Conservation (phyloP, 2,113 vertebrate species). For the Sebastes schlegelii region DNA sequence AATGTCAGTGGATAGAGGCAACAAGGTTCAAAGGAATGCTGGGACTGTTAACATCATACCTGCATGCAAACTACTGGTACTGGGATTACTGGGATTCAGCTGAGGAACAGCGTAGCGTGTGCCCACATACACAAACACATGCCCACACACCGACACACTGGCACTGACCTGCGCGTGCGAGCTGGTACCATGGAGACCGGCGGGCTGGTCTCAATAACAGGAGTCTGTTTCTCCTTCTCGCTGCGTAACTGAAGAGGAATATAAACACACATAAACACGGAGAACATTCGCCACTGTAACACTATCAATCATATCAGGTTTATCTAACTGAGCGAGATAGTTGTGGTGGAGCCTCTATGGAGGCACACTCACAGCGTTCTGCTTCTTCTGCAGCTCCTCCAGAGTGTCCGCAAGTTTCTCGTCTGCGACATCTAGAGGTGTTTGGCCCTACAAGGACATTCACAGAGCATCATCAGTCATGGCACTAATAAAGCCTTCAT, state of each 20-base stretch:
- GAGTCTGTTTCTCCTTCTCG: slow-evolving; percentile 83
- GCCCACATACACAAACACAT: slow-evolving; percentile 25
- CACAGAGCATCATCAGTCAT: slow-evolving; percentile 4
- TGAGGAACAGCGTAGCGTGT: slow-evolving; percentile 53
- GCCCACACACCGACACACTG: slow-evolving; percentile 49
- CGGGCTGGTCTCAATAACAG: slow-evolving; percentile 83
- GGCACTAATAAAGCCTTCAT: neutral
- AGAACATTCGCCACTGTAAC: slow-evolving; percentile 56
- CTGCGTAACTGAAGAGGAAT: slow-evolving; percentile 81
- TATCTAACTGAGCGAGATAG: slow-evolving; percentile 58
- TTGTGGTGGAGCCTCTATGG: slow-evolving; percentile 6
- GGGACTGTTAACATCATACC: slow-evolving; percentile 47
- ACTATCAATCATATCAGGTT: slow-evolving; percentile 66
- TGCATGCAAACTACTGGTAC: slow-evolving; percentile 62
- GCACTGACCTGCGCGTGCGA: slow-evolving; percentile 85
- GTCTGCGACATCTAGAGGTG: slow-evolving; percentile 85
- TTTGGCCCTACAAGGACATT: slow-evolving; percentile 82
- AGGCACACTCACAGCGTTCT: slow-evolving; percentile 83
- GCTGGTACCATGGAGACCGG: slow-evolving; percentile 79
- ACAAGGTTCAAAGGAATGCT: slow-evolving; percentile 27
- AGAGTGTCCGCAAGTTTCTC: slow-evolving; percentile 83
- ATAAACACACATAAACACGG: slow-evolving; percentile 74
- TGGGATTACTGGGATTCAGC: slow-evolving; percentile 56
- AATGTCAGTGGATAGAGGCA: slow-evolving; percentile 22
- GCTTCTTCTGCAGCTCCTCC: slow-evolving; percentile 88